These are phyloP conservation scores for Silurus meridionalis DNA, from an alignment of 2,113 vertebrate species.

Conservation along the genomic window DNA sequence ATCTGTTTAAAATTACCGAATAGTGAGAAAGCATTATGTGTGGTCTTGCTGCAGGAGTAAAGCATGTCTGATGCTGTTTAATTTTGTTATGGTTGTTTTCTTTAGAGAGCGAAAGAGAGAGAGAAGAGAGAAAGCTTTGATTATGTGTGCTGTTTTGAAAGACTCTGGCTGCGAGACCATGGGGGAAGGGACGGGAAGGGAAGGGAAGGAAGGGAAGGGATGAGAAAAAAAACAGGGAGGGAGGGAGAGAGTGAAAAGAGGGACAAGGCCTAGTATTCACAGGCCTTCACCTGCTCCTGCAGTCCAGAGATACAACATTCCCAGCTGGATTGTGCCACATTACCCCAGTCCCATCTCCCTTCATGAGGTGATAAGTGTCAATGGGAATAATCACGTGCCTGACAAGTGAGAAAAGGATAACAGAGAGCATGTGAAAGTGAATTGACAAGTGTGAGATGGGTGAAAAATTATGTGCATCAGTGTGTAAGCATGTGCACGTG, in stretches of 20 bases:
- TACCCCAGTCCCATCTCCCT: slow-evolving; percentile 1
- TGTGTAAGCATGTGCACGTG: background rate
- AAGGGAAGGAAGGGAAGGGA: background rate
- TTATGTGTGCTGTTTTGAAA: slow-evolving; percentile 57
- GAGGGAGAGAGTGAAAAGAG: slow-evolving; percentile 48
- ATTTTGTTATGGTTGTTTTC: slow-evolving; percentile 69
- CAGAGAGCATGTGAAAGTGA: slow-evolving; percentile 25
- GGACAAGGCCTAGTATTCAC: slow-evolving; percentile 76
- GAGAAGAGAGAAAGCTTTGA: slow-evolving; percentile 65
- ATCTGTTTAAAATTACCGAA: slow-evolving; percentile 52
- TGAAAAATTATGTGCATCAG: slow-evolving; percentile 4
- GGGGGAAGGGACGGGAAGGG: slow-evolving; percentile 28
- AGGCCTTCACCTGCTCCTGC: slow-evolving; percentile 70
- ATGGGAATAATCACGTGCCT: slow-evolving; percentile 11
- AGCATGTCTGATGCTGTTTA: slow-evolving; percentile 56
- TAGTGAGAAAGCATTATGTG: slow-evolving; percentile 46
- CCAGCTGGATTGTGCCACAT: slow-evolving; percentile 59
- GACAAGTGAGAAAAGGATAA: background rate
- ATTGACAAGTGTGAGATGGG: slow-evolving; percentile 27
- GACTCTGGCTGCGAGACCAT: slow-evolving; percentile 59
- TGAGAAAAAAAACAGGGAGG: background rate
- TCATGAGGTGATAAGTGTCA: background rate
- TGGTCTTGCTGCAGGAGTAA: slow-evolving; percentile 59
- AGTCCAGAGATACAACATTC: slow-evolving; percentile 46
- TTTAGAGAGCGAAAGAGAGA: slow-evolving; percentile 45